phyloP scores from a whole-genome alignment of 2,888 invertebrate genomes.

The Erebia aethiops region DNA sequence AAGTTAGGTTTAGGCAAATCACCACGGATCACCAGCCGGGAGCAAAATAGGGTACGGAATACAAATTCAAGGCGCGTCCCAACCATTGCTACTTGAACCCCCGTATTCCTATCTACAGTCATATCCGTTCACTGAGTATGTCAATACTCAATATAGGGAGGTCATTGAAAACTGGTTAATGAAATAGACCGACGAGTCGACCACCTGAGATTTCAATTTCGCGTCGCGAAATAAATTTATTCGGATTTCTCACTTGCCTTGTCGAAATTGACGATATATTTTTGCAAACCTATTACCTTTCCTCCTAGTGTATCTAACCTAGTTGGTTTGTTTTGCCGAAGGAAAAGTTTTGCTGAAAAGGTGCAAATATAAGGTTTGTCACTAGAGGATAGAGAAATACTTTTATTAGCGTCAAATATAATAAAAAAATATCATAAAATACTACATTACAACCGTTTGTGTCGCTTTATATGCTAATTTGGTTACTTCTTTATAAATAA shows the following conservation, averaged over 20 bases:
- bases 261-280: constrained; percentile 30
- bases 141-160: constrained; percentile 28
- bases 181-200: constrained; percentile 45
- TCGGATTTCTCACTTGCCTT: constrained; percentile 55
- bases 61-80: constrained; percentile 65
- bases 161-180: constrained; percentile 28
- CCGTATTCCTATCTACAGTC: constrained; percentile 28
- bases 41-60: constrained; percentile 61
- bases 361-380: too few relatives aligned
- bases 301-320: constrained; percentile 1
- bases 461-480: too few relatives aligned
- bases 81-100: constrained; percentile 52
- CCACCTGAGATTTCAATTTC: constrained; percentile 82
- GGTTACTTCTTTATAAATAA: too few relatives aligned
- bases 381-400: too few relatives aligned
- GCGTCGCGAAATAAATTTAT: constrained; percentile 76
- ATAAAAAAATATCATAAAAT: too few relatives aligned
- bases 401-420: too few relatives aligned
- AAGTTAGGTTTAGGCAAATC: constrained; percentile 62
- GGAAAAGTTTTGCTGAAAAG: background rate
- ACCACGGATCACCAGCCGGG: constrained; percentile 58
- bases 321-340: background rate
- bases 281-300: constrained; percentile 16
- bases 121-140: constrained; percentile 24
- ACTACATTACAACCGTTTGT: too few relatives aligned